A percentile compares a stretch with the other conserved stretches of the same genome.
Conservation (phyloP, 2,113 vertebrate species). For the Crotalus helleri region DNA sequence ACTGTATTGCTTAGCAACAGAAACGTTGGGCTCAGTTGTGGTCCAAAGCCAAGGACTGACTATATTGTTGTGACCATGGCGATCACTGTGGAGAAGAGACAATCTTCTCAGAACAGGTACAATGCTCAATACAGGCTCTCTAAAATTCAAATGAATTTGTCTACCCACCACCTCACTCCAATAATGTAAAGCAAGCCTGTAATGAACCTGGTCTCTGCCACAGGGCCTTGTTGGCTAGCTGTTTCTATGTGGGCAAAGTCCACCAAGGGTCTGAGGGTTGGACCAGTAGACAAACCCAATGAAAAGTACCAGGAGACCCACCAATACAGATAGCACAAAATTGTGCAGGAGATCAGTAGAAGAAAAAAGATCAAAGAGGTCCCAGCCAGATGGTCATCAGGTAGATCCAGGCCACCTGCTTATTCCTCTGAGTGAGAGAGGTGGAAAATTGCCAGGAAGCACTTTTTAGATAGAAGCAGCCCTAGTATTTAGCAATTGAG, state of each 20-base stretch:
- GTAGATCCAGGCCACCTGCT: not conserved
- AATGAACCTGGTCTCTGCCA: not conserved
- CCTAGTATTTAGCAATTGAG: not conserved
- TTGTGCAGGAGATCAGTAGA: not conserved
- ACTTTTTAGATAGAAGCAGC: not conserved
- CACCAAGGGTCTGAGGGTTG: not conserved
- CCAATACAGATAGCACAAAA: not conserved
- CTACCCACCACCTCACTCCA: not conserved
- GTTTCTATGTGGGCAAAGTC: not conserved
- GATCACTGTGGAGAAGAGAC: not conserved
- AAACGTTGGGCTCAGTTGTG: not conserved
- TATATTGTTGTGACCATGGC: not conserved
- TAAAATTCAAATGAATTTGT: not conserved
- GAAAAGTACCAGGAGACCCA: not conserved
- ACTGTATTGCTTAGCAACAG: not conserved
- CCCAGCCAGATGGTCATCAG: not conserved
- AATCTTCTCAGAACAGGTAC: not conserved
- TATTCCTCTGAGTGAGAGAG: not conserved
- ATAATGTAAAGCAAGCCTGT: not conserved
- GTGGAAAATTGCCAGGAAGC: not conserved
- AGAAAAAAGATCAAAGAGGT: not conserved
- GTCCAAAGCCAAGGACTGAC: not conserved
- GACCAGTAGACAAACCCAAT: not conserved
- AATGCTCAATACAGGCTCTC: not conserved
- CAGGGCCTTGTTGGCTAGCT: not conserved